These are phyloP conservation scores for Protomyctophum bolini DNA, from an alignment of 2,113 vertebrate genomes.

Conservation along the genomic window DNA sequence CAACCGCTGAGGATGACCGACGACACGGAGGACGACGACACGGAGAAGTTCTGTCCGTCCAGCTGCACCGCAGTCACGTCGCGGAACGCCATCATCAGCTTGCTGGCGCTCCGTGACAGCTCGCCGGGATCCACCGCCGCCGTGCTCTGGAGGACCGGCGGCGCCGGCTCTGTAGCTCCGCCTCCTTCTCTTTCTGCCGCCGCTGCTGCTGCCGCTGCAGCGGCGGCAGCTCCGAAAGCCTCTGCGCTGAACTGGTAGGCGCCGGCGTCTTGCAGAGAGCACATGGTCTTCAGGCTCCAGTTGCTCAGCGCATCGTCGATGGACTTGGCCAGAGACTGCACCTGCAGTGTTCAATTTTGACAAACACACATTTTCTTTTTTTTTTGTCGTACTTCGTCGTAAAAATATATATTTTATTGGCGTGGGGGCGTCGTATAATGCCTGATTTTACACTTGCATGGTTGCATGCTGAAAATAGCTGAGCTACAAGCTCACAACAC, in stretches of 20 bases:
- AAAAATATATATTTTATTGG: too few relatives aligned
- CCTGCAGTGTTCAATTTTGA: slow-evolving; percentile 37
- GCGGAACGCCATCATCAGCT: slow-evolving; percentile 97
- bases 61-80: slow-evolving; percentile 94
- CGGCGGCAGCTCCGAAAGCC: slow-evolving; percentile 78
- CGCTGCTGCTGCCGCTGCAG: slow-evolving; percentile 13
- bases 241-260: slow-evolving; percentile 89
- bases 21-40: slow-evolving; percentile 89
- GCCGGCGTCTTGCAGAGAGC: slow-evolving; percentile 90
- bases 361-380: too few relatives aligned
- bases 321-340: slow-evolving; percentile 96
- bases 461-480: too few relatives aligned
- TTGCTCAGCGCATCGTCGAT: slow-evolving; percentile 97
- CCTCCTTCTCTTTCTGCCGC: slow-evolving; percentile 45
- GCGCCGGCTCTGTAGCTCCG: slow-evolving; percentile 37
- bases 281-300: slow-evolving; percentile 98
- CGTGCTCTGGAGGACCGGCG: slow-evolving; percentile 46
- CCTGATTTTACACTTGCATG: too few relatives aligned
- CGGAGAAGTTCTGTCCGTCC: slow-evolving; percentile 91
- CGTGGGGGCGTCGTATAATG: too few relatives aligned
- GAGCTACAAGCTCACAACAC: too few relatives aligned
- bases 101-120: slow-evolving; percentile 86
- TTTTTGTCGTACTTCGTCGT: too few relatives aligned
- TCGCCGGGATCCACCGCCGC: slow-evolving; percentile 76
- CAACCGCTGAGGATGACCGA: slow-evolving; percentile 92